Evolutionary conservation across 2,888 invertebrate genomes (phyloP).

Genomic region (Polydesmus complanatus): DNA sequence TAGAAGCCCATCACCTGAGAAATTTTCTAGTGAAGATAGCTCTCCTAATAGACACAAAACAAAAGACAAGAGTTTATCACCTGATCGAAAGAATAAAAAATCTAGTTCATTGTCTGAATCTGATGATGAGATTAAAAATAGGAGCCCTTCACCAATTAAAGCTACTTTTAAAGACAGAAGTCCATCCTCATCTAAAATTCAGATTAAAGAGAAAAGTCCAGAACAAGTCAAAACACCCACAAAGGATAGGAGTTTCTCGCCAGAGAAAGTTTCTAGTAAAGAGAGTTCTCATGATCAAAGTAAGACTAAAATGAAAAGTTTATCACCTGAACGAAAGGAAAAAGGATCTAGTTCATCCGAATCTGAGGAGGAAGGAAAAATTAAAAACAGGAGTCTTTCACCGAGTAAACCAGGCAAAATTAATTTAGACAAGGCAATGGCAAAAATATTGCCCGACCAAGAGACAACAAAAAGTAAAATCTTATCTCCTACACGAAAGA

Average conservation of each 20-base stretch:
- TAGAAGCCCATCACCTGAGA: not conserved
- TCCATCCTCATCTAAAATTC: not conserved
- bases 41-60: not conserved
- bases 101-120: not conserved
- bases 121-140: not conserved
- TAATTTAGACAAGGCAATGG: no score
- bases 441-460: not conserved
- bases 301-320: not conserved
- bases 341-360: not conserved
- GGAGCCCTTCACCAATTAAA: not conserved
- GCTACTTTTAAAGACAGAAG: not conserved
- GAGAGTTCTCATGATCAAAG: not conserved
- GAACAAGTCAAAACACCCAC: not conserved
- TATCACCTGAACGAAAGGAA: not conserved
- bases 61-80: conserved; percentile 2
- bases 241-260: not conserved
- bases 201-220: not conserved
- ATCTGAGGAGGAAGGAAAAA: not conserved
- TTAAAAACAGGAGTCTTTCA: not conserved
- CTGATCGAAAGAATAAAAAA: not conserved
- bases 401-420: not conserved
- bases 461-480: not conserved
- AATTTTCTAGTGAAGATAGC: not conserved
- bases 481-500: not conserved
- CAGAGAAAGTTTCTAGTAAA: not conserved